Conservation (phyloP, 2,797 vertebrate genomes). For the Lepus townsendii region DNA sequence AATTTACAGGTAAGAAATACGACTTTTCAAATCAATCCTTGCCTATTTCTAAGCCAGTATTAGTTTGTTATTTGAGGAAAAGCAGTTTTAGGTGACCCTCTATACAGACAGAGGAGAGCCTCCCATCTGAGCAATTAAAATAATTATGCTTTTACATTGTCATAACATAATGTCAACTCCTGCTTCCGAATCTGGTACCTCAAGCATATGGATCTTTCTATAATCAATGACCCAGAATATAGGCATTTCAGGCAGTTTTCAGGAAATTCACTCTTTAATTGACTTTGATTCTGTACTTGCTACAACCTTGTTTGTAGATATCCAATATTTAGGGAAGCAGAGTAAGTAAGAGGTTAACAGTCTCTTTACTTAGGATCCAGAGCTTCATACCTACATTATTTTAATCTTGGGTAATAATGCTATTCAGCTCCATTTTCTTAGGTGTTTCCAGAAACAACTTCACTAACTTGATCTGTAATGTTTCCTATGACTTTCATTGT, state of each 20-base stretch:
- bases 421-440: neutral
- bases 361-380: conserved; percentile 19
- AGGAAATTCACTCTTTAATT: conserved; percentile 67
- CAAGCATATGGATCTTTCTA: conserved; percentile 64
- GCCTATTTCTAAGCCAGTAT: neutral
- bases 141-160: conserved; percentile 67
- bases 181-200: conserved; percentile 58
- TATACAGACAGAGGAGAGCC: neutral
- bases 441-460: neutral
- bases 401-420: conserved; percentile 28
- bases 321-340: conserved; percentile 28
- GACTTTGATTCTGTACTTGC: conserved; percentile 61
- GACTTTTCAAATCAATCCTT: neutral
- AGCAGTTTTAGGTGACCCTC: conserved; percentile 19
- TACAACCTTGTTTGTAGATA: conserved; percentile 47
- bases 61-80: neutral
- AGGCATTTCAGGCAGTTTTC: conserved; percentile 66
- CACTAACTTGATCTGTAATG: neutral
- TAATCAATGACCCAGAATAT: conserved; percentile 63
- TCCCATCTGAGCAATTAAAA: conserved; percentile 12
- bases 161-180: conserved; percentile 54
- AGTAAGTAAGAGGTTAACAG: neutral
- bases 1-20: neutral
- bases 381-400: neutral
- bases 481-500: neutral